phyloP scores from a whole-genome alignment of 1,140 invertebrate genomes.

The Drosophila carrolli region DNA sequence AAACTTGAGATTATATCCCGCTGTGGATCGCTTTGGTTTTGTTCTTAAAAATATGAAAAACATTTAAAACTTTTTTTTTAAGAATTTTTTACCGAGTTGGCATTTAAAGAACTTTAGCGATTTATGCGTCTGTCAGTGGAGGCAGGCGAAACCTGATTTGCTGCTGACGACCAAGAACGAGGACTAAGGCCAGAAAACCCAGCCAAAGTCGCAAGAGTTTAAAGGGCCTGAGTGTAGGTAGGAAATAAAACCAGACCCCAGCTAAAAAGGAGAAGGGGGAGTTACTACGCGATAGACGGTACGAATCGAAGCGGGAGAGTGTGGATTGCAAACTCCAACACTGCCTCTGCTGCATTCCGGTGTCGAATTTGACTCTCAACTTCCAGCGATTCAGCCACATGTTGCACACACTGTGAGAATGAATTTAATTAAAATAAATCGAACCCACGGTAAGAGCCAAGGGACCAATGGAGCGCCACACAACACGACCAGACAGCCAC shows the following conservation, averaged over 20 bases:
- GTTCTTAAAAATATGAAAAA: conserved; percentile 74
- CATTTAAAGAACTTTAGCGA: conserved; percentile 76
- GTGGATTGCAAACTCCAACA: conserved; percentile 6
- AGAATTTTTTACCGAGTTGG: conserved; percentile 29
- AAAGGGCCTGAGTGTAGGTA: conserved; percentile 69
- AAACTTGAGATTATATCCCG: conserved; percentile 49
- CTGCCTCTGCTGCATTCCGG: conserved; percentile 59
- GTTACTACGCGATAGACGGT: conserved; percentile 57
- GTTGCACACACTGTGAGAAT: conserved; percentile 82
- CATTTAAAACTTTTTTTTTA: conserved; percentile 62
- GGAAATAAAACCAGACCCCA: conserved; percentile 37
- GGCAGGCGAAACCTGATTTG: conserved; percentile 69
- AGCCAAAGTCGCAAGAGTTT: conserved; percentile 66
- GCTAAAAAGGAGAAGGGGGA: conserved; percentile 16
- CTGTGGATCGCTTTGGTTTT: conserved; percentile 37
- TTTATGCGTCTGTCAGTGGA: conserved; percentile 69
- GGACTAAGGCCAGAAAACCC: conserved; percentile 22
- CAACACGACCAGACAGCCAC: conserved; percentile 32
- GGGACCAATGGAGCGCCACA: conserved; percentile 76
- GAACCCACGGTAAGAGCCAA: conserved; percentile 17
- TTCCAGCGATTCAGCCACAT: conserved; percentile 61
- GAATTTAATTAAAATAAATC: conserved; percentile 80
- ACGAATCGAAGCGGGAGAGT: conserved; percentile 21
- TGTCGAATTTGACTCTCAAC: conserved; percentile 19
- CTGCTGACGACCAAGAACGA: conserved; percentile 43